These are phyloP conservation scores for Orchesellides sinensis DNA, from an alignment of 2,888 invertebrate genomes.

Conservation along the genomic window DNA sequence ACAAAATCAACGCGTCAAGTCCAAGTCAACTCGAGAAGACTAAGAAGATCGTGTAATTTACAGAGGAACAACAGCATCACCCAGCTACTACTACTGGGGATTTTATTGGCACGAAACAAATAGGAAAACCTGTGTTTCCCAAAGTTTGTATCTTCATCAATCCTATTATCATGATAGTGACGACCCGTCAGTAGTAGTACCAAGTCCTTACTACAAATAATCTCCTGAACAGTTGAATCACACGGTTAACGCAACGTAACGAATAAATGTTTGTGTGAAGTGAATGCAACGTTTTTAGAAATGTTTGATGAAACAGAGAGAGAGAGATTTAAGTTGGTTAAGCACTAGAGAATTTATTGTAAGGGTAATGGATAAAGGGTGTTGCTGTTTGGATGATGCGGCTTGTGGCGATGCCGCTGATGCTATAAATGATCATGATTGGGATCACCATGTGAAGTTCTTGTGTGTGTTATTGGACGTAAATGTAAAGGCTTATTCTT, in stretches of 20 bases:
- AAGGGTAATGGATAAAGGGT: constrained; percentile 33
- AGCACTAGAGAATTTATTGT: constrained; percentile 36
- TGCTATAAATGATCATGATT: constrained; percentile 31
- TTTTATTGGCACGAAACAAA: constrained; percentile 44
- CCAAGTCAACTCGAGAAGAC: no score
- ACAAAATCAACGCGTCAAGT: not conserved
- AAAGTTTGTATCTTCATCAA: constrained; percentile 20
- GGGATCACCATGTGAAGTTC: not conserved
- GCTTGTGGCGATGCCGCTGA: constrained; percentile 18
- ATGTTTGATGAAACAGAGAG: not conserved
- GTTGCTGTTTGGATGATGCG: constrained; percentile 2
- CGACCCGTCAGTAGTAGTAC: not conserved
- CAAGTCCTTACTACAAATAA: not conserved
- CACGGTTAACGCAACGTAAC: not conserved
- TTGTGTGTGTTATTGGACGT: no score
- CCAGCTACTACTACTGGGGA: not conserved
- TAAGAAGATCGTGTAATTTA: no score
- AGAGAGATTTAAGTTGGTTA: not conserved
- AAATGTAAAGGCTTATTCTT: no score
- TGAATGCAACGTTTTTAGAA: not conserved
- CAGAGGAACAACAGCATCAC: no score
- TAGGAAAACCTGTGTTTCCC: constrained; percentile 15
- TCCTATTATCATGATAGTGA: constrained; percentile 15
- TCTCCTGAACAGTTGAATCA: not conserved
- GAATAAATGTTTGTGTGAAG: not conserved